phyloP scores from a whole-genome alignment of 2,888 invertebrate species.

The Amphipoea lucens region DNA sequence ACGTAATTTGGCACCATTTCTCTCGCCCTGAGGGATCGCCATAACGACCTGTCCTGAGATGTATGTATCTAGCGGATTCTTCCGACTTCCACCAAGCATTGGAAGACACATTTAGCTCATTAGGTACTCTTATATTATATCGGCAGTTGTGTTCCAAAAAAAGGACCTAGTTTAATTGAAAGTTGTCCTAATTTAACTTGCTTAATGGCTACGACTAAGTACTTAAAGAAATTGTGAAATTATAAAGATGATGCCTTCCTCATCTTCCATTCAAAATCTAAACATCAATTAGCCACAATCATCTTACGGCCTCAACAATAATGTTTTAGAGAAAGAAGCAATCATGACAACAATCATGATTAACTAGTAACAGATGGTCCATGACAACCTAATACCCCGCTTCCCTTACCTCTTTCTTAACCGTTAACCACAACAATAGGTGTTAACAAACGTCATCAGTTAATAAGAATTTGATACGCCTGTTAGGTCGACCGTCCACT shows the following conservation, averaged over 20 bases:
- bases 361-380: constrained; percentile 9
- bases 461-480: constrained; percentile 32
- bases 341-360: not conserved
- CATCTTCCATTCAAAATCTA: not conserved
- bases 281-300: not conserved
- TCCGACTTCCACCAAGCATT: no score
- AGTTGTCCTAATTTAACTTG: not conserved
- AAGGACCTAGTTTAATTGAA: no score
- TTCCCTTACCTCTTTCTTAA: constrained; percentile 32
- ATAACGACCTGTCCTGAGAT: not conserved
- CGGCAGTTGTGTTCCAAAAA: no score
- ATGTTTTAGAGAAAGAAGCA: constrained; percentile 15
- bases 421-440: constrained; percentile 45
- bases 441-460: constrained; percentile 22
- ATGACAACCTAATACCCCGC: constrained; percentile 29
- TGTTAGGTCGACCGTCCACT: constrained; percentile 2
- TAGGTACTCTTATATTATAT: no score
- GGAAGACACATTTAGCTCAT: no score
- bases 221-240: not conserved
- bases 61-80: not conserved
- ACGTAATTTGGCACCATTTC: no score
- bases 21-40: no score
- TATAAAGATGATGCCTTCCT: not conserved
- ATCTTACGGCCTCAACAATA: not conserved
- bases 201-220: not conserved